phyloP scores from a whole-genome alignment of 2,113 vertebrate species.

The Trinectes maculatus region DNA sequence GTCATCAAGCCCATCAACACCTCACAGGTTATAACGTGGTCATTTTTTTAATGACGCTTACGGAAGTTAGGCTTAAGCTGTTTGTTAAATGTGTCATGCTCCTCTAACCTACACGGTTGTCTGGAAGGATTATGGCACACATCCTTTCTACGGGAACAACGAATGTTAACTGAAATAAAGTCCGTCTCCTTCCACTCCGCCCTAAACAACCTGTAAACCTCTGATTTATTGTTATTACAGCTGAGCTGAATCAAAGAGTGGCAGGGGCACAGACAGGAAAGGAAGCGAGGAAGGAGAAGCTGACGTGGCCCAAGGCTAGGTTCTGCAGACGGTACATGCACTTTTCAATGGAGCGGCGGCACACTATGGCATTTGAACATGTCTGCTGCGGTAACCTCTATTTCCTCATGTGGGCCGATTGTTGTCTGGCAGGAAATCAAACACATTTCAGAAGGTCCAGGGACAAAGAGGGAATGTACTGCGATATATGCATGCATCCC shows the following conservation, averaged over 20 bases:
- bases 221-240: slow-evolving; percentile 75
- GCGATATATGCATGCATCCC: background rate
- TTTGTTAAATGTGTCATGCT: slow-evolving; percentile 22
- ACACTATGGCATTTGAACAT: slow-evolving; percentile 45
- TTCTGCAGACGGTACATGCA: slow-evolving; percentile 53
- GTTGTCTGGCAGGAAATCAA: slow-evolving; percentile 69
- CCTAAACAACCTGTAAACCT: slow-evolving; percentile 68
- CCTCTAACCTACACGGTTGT: slow-evolving; percentile 35
- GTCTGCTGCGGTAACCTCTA: slow-evolving; percentile 52
- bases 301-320: slow-evolving; percentile 41
- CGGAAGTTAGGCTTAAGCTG: slow-evolving; percentile 32
- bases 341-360: slow-evolving; percentile 44
- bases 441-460: slow-evolving; percentile 39
- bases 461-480: slow-evolving; percentile 14
- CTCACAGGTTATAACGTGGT: background rate
- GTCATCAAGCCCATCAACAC: slow-evolving; percentile 16
- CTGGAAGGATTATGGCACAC: slow-evolving; percentile 19
- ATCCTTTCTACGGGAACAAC: slow-evolving; percentile 20
- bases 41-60: slow-evolving; percentile 12
- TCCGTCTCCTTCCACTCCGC: slow-evolving; percentile 26
- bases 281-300: slow-evolving; percentile 43
- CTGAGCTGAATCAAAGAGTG: slow-evolving; percentile 69
- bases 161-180: slow-evolving; percentile 38
- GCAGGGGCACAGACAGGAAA: slow-evolving; percentile 66
- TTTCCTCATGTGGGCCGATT: slow-evolving; percentile 52